These are phyloP conservation scores for Sinocyclocheilus anophthalmus DNA, from an alignment of 2,113 vertebrate species.

Conservation along the genomic window DNA sequence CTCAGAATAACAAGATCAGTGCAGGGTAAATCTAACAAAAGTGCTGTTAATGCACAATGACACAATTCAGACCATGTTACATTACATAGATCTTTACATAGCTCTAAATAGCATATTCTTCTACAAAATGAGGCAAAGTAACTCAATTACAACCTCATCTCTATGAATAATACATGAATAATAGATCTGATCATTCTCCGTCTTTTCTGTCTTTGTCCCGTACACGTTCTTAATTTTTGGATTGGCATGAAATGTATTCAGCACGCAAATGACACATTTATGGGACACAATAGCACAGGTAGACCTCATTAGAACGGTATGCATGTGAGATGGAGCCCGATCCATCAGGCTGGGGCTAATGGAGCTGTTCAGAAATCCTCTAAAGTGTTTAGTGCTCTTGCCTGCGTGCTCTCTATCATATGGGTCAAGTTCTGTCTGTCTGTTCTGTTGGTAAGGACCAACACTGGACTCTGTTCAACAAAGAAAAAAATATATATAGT, in stretches of 20 bases:
- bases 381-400: conserved; percentile 41
- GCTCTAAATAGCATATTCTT: neutral
- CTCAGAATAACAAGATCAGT: neutral
- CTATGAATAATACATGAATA: conserved; percentile 12
- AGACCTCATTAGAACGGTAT: conserved; percentile 31
- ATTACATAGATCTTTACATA: neutral
- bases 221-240: neutral
- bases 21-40: neutral
- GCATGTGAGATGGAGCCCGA: conserved; percentile 5
- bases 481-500: neutral
- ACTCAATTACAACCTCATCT: conserved; percentile 7
- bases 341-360: conserved; percentile 19
- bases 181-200: neutral
- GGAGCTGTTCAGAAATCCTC: conserved; percentile 49
- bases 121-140: neutral
- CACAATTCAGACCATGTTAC: neutral
- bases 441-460: conserved; percentile 5
- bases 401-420: neutral
- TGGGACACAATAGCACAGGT: conserved; percentile 34
- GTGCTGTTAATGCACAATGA: neutral
- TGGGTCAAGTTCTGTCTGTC: conserved; percentile 43
- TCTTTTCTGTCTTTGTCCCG: conserved; percentile 28
- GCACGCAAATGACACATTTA: conserved; percentile 43
- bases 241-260: conserved; percentile 28
- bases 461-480: neutral